A percentile compares a stretch with the other conserved stretches of the same genome.
phyloP scores from a whole-genome alignment of 2,888 invertebrate genomes.

The Melikaiella ostensackeni region DNA sequence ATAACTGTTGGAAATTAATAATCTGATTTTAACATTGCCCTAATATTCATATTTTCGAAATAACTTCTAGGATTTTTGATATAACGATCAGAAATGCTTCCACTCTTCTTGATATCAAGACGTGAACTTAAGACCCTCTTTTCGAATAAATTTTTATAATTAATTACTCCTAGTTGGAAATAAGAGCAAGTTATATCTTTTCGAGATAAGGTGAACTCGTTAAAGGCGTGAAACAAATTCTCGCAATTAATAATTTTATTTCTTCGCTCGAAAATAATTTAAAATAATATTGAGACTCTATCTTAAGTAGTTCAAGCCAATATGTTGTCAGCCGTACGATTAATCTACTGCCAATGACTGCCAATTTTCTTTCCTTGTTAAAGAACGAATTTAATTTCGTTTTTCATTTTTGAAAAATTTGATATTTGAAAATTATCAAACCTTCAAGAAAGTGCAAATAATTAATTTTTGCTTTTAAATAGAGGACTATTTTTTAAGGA shows the following conservation, averaged over 20 bases:
- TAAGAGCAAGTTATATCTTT: constrained; percentile 23
- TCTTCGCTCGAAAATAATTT: constrained; percentile 4
- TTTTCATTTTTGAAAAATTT: not conserved
- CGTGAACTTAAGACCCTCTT: constrained; percentile 11
- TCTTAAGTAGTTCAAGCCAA: constrained; percentile 20
- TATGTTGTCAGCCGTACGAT: constrained; percentile 24
- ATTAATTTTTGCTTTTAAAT: not conserved
- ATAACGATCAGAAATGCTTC: not conserved
- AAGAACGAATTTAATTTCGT: not conserved
- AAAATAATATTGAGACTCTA: not conserved
- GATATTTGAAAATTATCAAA: not conserved
- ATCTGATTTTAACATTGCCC: no score
- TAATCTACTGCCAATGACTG: not conserved
- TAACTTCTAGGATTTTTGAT: not conserved
- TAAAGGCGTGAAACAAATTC: constrained; percentile 19
- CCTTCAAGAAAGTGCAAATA: not conserved
- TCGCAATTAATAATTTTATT: constrained; percentile 10
- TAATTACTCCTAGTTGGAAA: constrained; percentile 13
- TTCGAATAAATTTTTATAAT: constrained; percentile 30
- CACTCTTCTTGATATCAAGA: constrained; percentile 14
- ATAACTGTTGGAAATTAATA: not conserved
- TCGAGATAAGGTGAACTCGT: constrained; percentile 1
- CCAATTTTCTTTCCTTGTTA: constrained; percentile 11
- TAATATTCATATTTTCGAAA: not conserved
- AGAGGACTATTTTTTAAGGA: not conserved